phyloP scores from a whole-genome alignment of 2,888 invertebrate genomes.

The Spialia ferax region DNA sequence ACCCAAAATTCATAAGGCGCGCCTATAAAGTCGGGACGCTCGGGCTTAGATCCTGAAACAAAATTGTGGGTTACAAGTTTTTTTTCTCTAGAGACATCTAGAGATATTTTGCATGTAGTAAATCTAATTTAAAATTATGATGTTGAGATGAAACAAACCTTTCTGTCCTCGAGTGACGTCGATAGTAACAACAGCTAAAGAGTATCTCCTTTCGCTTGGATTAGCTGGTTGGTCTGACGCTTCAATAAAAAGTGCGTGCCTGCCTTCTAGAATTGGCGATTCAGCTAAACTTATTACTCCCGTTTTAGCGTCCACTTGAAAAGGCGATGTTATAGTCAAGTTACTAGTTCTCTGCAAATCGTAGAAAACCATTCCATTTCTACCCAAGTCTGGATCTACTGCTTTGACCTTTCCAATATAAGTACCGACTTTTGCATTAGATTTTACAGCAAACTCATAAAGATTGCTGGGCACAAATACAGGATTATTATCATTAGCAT shows the following conservation, averaged over 20 bases:
- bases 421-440: conserved; percentile 90
- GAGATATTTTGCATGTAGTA: too few species aligned
- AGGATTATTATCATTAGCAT: conserved; percentile 97
- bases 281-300: conserved; percentile 90
- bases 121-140: neutral
- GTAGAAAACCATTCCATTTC: conserved; percentile 91
- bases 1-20: conserved; percentile 97
- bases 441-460: conserved; percentile 91
- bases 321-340: conserved; percentile 88
- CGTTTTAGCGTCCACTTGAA: conserved; percentile 90
- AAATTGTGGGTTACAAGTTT: too few species aligned
- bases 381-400: conserved; percentile 92
- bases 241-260: conserved; percentile 94
- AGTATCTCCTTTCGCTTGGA: conserved; percentile 93
- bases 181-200: conserved; percentile 94
- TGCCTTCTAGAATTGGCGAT: conserved; percentile 89
- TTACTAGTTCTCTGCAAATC: conserved; percentile 90
- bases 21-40: conserved; percentile 92
- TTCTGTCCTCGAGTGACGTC: conserved; percentile 88
- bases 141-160: conserved; percentile 59
- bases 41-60: conserved; percentile 80
- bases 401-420: conserved; percentile 93
- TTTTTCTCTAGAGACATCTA: too few species aligned
- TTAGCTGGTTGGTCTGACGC: conserved; percentile 94
- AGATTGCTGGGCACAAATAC: conserved; percentile 94